A percentile compares a stretch with the other conserved stretches of the same genome.
Evolutionary conservation across 2,888 invertebrate species (phyloP).

Genomic region (Melipona beecheii): DNA sequence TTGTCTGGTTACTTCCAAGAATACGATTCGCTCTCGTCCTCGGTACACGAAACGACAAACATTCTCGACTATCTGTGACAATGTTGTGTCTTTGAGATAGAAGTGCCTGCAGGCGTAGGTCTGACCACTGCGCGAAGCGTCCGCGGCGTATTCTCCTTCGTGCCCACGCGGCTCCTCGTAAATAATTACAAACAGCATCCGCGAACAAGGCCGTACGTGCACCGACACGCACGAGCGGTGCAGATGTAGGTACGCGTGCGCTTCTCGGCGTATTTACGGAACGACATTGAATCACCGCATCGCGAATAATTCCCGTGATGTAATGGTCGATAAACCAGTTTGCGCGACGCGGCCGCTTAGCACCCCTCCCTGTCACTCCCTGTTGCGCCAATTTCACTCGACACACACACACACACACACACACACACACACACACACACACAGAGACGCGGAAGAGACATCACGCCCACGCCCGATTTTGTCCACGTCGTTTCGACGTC

Average conservation of each 20-base stretch:
- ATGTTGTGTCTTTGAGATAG: constrained; percentile 50
- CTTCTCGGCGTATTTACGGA: constrained; percentile 39
- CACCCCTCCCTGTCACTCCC: constrained; percentile 10
- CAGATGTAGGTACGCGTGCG: constrained; percentile 25
- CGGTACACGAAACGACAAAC: constrained; percentile 37
- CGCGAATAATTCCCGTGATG: constrained; percentile 61
- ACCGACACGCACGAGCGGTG: constrained; percentile 28
- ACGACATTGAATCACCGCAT: constrained; percentile 65
- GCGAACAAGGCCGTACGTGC: constrained; percentile 53
- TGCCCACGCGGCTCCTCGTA: constrained; percentile 60
- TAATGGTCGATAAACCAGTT: constrained; percentile 74
- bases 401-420: too few species aligned
- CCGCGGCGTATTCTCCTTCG: constrained; percentile 33
- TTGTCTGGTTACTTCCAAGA: constrained; percentile 24
- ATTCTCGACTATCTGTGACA: constrained; percentile 33
- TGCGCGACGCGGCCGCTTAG: constrained; percentile 48
- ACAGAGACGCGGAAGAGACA: too few species aligned
- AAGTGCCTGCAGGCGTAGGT: constrained; percentile 14
- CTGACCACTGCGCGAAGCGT: constrained; percentile 26
- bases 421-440: too few species aligned
- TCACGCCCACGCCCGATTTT: neutral
- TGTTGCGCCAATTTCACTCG: neutral
- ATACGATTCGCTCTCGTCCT: constrained; percentile 29
- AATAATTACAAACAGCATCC: constrained; percentile 66
- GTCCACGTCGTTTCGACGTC: neutral